A percentile compares a stretch with the other conserved stretches of the same genome.
phyloP scores from a whole-genome alignment of 2,888 invertebrate genomes.

The Ormyrus rosae region DNA sequence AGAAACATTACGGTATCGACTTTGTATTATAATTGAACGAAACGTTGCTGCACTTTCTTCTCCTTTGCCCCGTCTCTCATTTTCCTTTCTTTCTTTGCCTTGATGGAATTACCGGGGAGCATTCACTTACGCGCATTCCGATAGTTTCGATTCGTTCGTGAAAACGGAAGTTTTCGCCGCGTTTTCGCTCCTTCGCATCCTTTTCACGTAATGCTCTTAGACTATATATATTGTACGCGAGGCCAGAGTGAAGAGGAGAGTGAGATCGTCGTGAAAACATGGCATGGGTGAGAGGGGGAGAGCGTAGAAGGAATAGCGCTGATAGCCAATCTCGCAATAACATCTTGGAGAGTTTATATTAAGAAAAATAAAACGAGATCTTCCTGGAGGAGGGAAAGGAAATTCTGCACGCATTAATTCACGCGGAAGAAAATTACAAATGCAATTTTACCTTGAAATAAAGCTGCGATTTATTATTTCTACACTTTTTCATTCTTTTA shows the following conservation, averaged over 20 bases:
- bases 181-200: constrained; percentile 44
- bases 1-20: constrained; percentile 8
- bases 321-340: constrained; percentile 63
- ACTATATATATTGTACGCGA: constrained; percentile 10
- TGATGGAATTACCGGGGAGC: constrained; percentile 66
- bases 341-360: constrained; percentile 60
- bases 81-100: constrained; percentile 38
- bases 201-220: constrained; percentile 49
- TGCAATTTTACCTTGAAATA: too few relatives aligned
- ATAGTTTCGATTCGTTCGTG: constrained; percentile 65
- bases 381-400: background rate
- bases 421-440: background rate
- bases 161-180: constrained; percentile 64
- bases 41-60: constrained; percentile 59
- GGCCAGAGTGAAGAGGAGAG: background rate
- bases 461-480: too few relatives aligned
- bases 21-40: constrained; percentile 68
- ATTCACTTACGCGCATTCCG: constrained; percentile 22
- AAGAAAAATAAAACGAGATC: constrained; percentile 34
- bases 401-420: constrained; percentile 21
- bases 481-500: too few relatives aligned
- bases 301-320: constrained; percentile 40
- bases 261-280: background rate
- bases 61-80: constrained; percentile 56
- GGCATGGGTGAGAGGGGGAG: background rate